Evolutionary conservation across 2,797 vertebrate species (phyloP), one percentile per base, ranked within the genome.

Genomic region (Graptemys geographica): DNA sequence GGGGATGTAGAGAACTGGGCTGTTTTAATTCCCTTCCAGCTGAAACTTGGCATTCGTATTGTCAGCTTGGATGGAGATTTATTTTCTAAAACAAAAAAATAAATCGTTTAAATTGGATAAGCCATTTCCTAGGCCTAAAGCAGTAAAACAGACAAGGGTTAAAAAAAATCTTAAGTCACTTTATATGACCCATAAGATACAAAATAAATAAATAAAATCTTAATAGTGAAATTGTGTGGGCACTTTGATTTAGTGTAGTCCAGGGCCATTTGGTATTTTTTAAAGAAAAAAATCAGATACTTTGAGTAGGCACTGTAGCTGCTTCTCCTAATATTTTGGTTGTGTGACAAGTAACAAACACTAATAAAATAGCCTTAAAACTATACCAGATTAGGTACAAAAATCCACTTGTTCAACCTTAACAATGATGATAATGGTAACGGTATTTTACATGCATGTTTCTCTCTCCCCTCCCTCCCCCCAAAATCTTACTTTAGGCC

Each of bases 71-170:
- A 56, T 83, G 53, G 87, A 72, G 15, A 86, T 94, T 95, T 96
- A 86, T 94, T 97, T 97, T 96, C 62, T 81, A 91, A 96, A 84
- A 3, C 28, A 51, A 84, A 87, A 62, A 84, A 56, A 13, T 56
- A 84, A 96, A 90, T 44, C 1, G 11, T 79, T 95, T 94, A 84
- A 93, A 84, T 88, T 79, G 72, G 52, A 74, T 82, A 92, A 96
- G 49, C 27, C 49, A 57, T 94, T 96, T 96, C 56, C 86, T 90
- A 88, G 79, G 52, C 53, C 80, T 93, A 79, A 84, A 86, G 41
- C 49, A 86, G 83, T 49, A 15, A 87, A 84, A 84, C 11, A 82
- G 82, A 44, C 84, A 87, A 76, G 33, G 87, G 21, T n/a, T 84
- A 53, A 7, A 19, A 69, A 41, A 78, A 78, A 57, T 83, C 37